A percentile compares a stretch with the other conserved stretches of the same genome.
These are phyloP conservation scores for Drosophila sp. DNA, from an alignment of 1,140 invertebrate species.

Conservation along the genomic window DNA sequence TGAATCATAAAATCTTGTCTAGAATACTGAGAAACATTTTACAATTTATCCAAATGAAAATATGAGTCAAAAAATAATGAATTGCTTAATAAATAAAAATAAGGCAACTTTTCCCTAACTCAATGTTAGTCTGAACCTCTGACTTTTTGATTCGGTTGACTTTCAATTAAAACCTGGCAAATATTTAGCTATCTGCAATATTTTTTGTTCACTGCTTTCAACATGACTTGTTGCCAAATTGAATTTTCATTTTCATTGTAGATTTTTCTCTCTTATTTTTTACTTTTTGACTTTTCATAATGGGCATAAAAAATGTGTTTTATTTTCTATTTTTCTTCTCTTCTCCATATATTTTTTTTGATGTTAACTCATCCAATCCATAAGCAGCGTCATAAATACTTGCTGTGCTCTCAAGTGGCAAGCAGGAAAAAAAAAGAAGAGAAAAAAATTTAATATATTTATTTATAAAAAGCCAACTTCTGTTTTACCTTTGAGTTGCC, in stretches of 20 bases:
- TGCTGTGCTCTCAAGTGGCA: conserved; percentile 78
- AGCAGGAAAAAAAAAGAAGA: conserved; percentile 36
- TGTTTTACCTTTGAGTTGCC: conserved; percentile 64
- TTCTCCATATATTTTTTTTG: conserved; percentile 52
- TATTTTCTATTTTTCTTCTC: conserved; percentile 33
- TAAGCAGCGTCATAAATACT: conserved; percentile 71
- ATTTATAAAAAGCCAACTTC: conserved; percentile 70
- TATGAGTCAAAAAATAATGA: not conserved
- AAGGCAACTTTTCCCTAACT: too few species aligned
- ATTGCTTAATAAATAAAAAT: not conserved
- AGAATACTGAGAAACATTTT: too few species aligned
- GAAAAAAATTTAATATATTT: conserved; percentile 52
- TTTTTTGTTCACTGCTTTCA: conserved; percentile 58
- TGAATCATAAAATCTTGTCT: too few species aligned
- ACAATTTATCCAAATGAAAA: too few species aligned
- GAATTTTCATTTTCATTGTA: conserved; percentile 53
- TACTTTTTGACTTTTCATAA: conserved; percentile 68
- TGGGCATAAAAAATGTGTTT: conserved; percentile 52
- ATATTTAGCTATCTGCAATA: conserved; percentile 51
- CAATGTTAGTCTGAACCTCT: not conserved
- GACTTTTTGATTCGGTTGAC: conserved; percentile 45
- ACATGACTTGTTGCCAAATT: conserved; percentile 69
- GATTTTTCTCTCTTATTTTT: conserved; percentile 40
- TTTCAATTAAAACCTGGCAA: conserved; percentile 66
- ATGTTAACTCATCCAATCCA: conserved; percentile 65